These are phyloP conservation scores for Volucella bombylans DNA, from an alignment of 2,888 invertebrate species.

Conservation along the genomic window DNA sequence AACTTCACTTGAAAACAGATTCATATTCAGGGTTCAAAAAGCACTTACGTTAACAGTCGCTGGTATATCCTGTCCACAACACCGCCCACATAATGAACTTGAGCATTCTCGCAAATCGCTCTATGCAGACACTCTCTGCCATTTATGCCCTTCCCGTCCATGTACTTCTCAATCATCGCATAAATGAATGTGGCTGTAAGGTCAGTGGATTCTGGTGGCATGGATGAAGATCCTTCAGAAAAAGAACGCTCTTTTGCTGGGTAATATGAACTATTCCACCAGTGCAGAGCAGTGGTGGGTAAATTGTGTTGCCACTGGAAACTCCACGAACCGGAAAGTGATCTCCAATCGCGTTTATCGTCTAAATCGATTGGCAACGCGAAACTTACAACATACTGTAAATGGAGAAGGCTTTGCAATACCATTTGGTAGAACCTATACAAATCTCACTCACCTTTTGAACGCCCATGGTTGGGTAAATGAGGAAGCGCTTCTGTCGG, in stretches of 20 bases:
- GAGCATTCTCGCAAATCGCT: slow-evolving; percentile 50
- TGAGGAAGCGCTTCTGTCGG: slow-evolving; percentile 9
- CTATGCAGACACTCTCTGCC: slow-evolving; percentile 47
- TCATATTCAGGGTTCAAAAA: background rate
- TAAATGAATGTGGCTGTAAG: slow-evolving; percentile 47
- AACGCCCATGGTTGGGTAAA: background rate
- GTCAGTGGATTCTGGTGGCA: slow-evolving; percentile 5
- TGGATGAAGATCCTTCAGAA: background rate
- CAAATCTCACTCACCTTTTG: slow-evolving; percentile 5
- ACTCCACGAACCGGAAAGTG: slow-evolving; percentile 40
- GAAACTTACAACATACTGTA: slow-evolving; percentile 32
- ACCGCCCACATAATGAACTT: slow-evolving; percentile 8
- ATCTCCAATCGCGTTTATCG: slow-evolving; percentile 48
- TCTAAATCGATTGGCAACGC: slow-evolving; percentile 23
- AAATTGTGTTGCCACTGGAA: slow-evolving; percentile 49
- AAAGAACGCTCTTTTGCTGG: slow-evolving; percentile 30
- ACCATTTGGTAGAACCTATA: no score
- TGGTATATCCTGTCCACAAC: slow-evolving; percentile 42
- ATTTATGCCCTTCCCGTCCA: slow-evolving; percentile 41
- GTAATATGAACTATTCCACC: slow-evolving; percentile 54
- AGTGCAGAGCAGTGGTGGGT: slow-evolving; percentile 16
- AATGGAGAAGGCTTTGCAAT: background rate
- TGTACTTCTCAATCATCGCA: slow-evolving; percentile 52
- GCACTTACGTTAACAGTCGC: slow-evolving; percentile 49
- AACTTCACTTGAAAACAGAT: background rate